A percentile compares a stretch with the other conserved stretches of the same genome.
phyloP scores from a whole-genome alignment of 2,113 vertebrate species.

The Plestiodon gilberti region DNA sequence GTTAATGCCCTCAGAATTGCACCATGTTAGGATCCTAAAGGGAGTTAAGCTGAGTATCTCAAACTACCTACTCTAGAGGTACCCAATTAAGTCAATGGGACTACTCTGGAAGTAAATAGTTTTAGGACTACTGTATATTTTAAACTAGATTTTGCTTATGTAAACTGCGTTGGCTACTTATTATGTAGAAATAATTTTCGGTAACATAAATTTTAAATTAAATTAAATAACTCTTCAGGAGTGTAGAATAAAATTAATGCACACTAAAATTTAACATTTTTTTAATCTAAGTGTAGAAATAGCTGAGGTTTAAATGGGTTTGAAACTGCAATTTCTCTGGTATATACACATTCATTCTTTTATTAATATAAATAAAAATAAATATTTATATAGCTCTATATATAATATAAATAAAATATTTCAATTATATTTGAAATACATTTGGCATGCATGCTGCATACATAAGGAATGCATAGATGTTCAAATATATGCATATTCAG shows the following conservation, averaged over 20 bases:
- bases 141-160: neutral
- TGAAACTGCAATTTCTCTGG: neutral
- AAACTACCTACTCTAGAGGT: neutral
- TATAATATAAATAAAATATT: neutral
- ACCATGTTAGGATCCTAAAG: neutral
- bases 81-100: neutral
- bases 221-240: neutral
- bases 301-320: conserved; percentile 13
- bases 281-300: neutral
- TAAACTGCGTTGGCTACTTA: neutral
- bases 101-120: neutral
- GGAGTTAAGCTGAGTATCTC: neutral
- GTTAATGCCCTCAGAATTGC: neutral
- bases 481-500: neutral
- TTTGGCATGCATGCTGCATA: conserved; percentile 16
- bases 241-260: neutral
- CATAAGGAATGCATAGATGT: neutral
- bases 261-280: neutral
- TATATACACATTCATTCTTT: neutral
- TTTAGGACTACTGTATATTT: neutral
- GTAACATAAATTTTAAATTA: neutral
- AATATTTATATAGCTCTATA: too few relatives aligned
- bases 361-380: neutral
- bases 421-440: conserved; percentile 25
- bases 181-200: neutral